A percentile compares a stretch with the other conserved stretches of the same genome.
These are phyloP conservation scores for Maconellicoccus hirsutus DNA, from an alignment of 1,140 invertebrate species.

Conservation along the genomic window DNA sequence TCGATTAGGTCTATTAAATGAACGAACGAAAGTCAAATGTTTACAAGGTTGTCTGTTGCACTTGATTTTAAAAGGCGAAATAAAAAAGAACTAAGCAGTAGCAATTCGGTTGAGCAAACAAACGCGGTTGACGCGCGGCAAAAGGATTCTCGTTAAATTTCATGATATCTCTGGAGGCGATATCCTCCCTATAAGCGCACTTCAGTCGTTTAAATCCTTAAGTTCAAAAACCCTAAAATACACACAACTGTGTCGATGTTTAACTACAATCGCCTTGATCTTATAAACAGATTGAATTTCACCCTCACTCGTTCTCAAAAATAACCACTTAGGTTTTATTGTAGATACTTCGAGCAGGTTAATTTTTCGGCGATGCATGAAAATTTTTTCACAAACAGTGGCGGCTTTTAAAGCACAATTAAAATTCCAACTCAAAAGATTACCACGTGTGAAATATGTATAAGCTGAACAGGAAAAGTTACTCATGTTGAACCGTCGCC, in stretches of 20 bases:
- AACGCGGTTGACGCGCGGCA: slow-evolving; percentile 9
- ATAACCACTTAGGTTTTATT: slow-evolving; percentile 11
- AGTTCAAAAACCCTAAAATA: slow-evolving; percentile 15
- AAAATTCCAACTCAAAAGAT: background rate
- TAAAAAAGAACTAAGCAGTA: slow-evolving; percentile 12
- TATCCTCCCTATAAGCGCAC: slow-evolving; percentile 12
- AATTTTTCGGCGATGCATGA: background rate
- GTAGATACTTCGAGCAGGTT: background rate
- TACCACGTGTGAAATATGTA: background rate
- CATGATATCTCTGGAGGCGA: slow-evolving; percentile 5
- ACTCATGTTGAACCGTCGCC: slow-evolving; percentile 1
- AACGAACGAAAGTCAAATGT: background rate
- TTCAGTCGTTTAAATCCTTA: slow-evolving; percentile 17
- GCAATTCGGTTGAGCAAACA: slow-evolving; percentile 15
- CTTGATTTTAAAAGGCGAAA: slow-evolving; percentile 11
- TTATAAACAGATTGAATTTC: slow-evolving; percentile 19
- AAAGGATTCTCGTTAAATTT: slow-evolving; percentile 16
- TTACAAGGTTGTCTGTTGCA: slow-evolving; percentile 18
- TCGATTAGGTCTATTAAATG: background rate
- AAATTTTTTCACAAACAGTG: background rate
- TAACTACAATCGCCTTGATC: slow-evolving; percentile 17
- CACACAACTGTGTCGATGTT: slow-evolving; percentile 3
- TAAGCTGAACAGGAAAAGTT: background rate
- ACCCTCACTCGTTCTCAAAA: slow-evolving; percentile 14
- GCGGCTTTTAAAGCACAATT: background rate